Evolutionary conservation across 2,113 vertebrate species (phyloP).

Genomic region (Brachionichthys hirsutus): DNA sequence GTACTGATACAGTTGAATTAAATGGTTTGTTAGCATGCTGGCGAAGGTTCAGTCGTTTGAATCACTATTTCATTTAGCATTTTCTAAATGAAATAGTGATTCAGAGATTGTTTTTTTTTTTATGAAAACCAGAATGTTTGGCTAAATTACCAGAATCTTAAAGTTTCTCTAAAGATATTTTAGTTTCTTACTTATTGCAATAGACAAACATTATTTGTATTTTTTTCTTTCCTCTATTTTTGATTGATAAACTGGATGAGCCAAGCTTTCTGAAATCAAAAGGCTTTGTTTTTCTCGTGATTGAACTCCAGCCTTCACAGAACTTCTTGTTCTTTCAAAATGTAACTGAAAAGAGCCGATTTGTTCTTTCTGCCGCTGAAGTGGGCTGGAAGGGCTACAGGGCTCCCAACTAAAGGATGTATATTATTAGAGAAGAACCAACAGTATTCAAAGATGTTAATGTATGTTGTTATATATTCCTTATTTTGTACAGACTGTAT

Average conservation of each 20-base stretch:
- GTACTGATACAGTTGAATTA: no score
- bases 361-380: slow-evolving; percentile 11
- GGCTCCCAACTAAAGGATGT: slow-evolving; percentile 30
- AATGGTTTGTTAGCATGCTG: no score
- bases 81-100: no score
- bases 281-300: slow-evolving; percentile 6
- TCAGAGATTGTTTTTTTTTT: not conserved
- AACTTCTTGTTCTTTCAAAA: slow-evolving; percentile 12
- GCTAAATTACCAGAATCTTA: not conserved
- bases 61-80: not conserved
- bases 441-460: slow-evolving; percentile 63
- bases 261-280: slow-evolving; percentile 29
- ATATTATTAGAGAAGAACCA: slow-evolving; percentile 37
- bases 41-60: not conserved
- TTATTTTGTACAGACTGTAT: slow-evolving; percentile 75
- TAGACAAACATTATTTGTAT: not conserved
- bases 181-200: no score
- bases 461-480: slow-evolving; percentile 64
- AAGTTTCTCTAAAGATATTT: no score
- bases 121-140: not conserved
- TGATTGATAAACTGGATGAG: slow-evolving; percentile 15
- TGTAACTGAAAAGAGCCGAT: slow-evolving; percentile 20
- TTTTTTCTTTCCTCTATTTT: not conserved
- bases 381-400: no score
- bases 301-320: slow-evolving; percentile 7